Base-by-base conservation (phyloP, 2,113 vertebrate genomes). In the Muntiacus reevesi region DNA sequence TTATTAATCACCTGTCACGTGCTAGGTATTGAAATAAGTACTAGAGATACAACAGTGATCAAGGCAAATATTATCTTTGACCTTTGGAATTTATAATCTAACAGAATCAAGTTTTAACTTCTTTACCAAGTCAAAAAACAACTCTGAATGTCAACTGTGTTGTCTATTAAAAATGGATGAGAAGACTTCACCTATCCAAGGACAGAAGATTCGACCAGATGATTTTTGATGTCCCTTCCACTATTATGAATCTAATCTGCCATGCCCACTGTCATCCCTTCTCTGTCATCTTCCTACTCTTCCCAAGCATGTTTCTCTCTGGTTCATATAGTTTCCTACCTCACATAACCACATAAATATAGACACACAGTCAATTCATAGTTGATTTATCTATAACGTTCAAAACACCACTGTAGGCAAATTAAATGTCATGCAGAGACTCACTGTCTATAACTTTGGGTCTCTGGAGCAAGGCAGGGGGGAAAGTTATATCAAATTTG, bases 71-170 rank as follows among this genome's bases (percentile, higher is more conserved):
- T 0, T 93, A 19, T 14, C 54, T 76, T 93, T 67, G 47, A 47
- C 19, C 43, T 74, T 81, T 88, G 16, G 93, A 95, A 90, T 45
- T 62, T 52, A 76, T 6, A 88, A 30, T 40, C 60, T 8, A 89
- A 83, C 50, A 67, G 83, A 95, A 94, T 86, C 52, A 27, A 25
- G 96, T 50, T 84, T 74, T 47, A 95, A 89, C 54, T 92, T 74
- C 47, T 93, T 82, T 17, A 52, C 36, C 40, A 74, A 87, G 71
- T 87, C 87, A 87, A 40, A 62, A 90, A 93, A 62, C 21, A 67
- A 36, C 52, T 91, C 91, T 89, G 59, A 19, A 52, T 74, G 40
- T 79, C 57, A 59, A 40, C 15, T 79, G 15, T 59, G 40, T 17
- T 84, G 36, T 84, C 25, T 28, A 6, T 85, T 59, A 95, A 85